Percentiles rank a stretch among this genome's conserved stretches.
These are phyloP conservation scores for Melikaiella ostensackeni DNA, from an alignment of 2,888 invertebrate genomes.

Conservation along the genomic window DNA sequence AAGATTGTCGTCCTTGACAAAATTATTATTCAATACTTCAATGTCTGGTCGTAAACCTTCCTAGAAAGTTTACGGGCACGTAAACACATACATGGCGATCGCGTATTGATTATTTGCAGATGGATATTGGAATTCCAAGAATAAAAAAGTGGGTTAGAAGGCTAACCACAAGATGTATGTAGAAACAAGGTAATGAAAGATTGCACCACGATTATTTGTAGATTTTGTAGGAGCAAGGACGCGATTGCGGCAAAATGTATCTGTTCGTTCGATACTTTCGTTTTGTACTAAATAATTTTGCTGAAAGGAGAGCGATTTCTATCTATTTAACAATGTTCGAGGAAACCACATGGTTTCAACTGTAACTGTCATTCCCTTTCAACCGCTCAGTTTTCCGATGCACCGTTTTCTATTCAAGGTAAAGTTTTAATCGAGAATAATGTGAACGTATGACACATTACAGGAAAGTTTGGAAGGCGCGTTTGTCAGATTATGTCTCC, in stretches of 20 bases:
- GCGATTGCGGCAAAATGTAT: neutral
- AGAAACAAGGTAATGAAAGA: neutral
- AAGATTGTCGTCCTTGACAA: constrained; percentile 7
- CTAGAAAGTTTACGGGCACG: constrained; percentile 21
- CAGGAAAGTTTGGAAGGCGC: constrained; percentile 21
- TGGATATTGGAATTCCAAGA: constrained; percentile 6
- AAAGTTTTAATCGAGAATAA: constrained; percentile 40
- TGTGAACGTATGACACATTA: constrained; percentile 21
- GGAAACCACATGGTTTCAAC: constrained; percentile 1
- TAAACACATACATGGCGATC: neutral
- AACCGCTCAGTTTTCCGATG: constrained; percentile 24
- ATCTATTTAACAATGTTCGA: constrained; percentile 6
- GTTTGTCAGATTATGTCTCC: constrained; percentile 23
- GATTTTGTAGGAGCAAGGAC: constrained; percentile 16
- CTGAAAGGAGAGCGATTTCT: constrained; percentile 17
- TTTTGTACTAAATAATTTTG: constrained; percentile 17
- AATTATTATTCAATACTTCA: constrained; percentile 25
- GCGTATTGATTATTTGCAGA: constrained; percentile 27
- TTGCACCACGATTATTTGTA: neutral
- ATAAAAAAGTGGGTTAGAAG: constrained; percentile 19
- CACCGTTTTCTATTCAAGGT: constrained; percentile 27
- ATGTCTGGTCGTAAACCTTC: constrained; percentile 17
- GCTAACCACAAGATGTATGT: neutral
- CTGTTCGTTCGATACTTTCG: constrained; percentile 4
- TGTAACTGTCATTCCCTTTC: neutral